Evolutionary conservation across 2,797 vertebrate genomes (phyloP), one percentile per base, ranked within the genome.

Genomic region (Acanthurus tractus): DNA sequence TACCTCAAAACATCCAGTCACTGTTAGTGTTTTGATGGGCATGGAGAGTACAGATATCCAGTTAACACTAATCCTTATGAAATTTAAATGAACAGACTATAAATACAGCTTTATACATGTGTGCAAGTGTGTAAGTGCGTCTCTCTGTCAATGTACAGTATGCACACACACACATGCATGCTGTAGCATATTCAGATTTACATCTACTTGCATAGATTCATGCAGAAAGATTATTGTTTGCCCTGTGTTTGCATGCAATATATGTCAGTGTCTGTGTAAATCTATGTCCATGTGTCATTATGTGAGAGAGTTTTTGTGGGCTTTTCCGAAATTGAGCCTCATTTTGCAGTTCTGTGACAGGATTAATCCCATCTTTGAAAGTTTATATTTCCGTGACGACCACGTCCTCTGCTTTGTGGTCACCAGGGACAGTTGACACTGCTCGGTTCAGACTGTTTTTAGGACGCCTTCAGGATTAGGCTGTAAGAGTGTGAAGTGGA

Each of bases 401-500:
- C 66, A 56, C 8, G 18, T 83, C 72, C 46, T 78, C 48, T 62
- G 67, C 77, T 83, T 29, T 83, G 59, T 76, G 77, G 79, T 78
- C 73, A 73, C 70, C 55, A 17, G 76, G 63, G 78, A 84, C 45
- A 54, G 65, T 49, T 55, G 44, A 34, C 59, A 8, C 18, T 34
- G 36, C 76, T 74, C 49, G 13, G 38, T 55, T 65, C 66, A 70
- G 70, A 67, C 70, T n/a, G 36, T 78, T 84, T 81, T 77, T 40
- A 81, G 70, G 64, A 68, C 36, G 73, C 62, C 38, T 70, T 68
- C 34, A 34, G 74, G 78, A 86, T 86, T 57, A 82, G 15, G 29
- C 71, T 74, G 18, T 77, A 81, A 72, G 73, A 81, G 58, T 56
- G 79, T 82, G 25, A 88, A 83, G 83, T 70, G 72, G 66, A 87